Base-by-base conservation (phyloP, 1,140 invertebrate genomes). In the Drosophila miranda region DNA sequence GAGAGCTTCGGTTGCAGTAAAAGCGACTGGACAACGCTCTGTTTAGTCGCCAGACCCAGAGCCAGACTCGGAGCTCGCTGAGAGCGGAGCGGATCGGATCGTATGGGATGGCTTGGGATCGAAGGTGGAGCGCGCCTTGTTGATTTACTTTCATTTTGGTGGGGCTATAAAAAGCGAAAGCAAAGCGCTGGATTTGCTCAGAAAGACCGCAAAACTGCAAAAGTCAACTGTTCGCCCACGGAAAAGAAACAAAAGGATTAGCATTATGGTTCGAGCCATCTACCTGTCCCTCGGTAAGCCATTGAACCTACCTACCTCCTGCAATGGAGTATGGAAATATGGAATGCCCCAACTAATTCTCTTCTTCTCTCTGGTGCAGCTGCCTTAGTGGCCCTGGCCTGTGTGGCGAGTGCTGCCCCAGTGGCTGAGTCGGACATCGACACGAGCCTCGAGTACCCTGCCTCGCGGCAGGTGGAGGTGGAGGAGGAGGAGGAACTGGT, bases 191-290 rank as follows among this genome's bases (percentile, higher is more conserved):
- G 82, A 82, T 87, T 87, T 45, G 82, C 82, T 87, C 82, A 87
- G 87, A 87, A 81, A 87, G 83, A 82, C 82, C 70, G 75, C 82
- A 82, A 87, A 87, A 87, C 70, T 87, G 78, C 81, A 75, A 81
- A 84, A 84, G 81, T 64, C 60, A 84, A 76, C 81, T 79, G 11
- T 38, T 13, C 34, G 34, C 11, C 34, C 11, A 60, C 38, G 48
- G 14, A 55, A 49, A 64, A 55, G 51, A 51, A 34, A 21, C 28
- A 23, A 52, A 73, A 38, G 54, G 77, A 78, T 72, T 59, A 71
- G 21, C 58, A 74, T 52, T 26, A 87, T 87, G 82, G 55, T 66
- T 68, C 81, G 84, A 69, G 62, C 77, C 67, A 78, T 78, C 45
- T 78, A 75, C 56, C 48, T 64, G 60, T 58, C 78, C 46, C 21